These are phyloP conservation scores for Heteromormyrus szaboi DNA, from an alignment of 2,797 vertebrate species.

Conservation along the genomic window DNA sequence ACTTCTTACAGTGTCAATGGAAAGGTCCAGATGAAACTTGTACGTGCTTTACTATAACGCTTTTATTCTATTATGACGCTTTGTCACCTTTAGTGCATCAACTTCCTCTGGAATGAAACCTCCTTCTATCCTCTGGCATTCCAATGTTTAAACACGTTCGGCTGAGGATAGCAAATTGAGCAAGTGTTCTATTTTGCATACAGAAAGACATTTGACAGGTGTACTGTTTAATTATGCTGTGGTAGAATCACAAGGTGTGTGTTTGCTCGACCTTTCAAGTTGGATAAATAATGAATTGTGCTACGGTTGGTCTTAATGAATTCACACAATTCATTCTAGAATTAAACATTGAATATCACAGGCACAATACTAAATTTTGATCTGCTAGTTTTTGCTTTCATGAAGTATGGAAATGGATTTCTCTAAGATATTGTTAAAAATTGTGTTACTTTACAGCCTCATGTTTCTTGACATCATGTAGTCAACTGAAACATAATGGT, in stretches of 20 bases:
- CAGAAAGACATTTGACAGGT: constrained; percentile 22
- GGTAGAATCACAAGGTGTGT: constrained; percentile 27
- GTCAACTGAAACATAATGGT: neutral
- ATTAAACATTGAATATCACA: constrained; percentile 39
- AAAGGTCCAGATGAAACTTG: neutral
- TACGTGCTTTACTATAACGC: neutral
- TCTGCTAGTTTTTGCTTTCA: neutral
- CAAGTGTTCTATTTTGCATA: constrained; percentile 21
- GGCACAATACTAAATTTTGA: neutral
- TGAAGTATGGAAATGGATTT: neutral
- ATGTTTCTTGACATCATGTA: neutral
- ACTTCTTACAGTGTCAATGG: neutral
- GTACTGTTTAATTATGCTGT: constrained; percentile 25
- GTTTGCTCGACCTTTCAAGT: constrained; percentile 24
- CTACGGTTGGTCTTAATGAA: constrained; percentile 17
- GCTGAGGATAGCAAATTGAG: constrained; percentile 19
- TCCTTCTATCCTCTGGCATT: neutral
- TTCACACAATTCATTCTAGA: constrained; percentile 39
- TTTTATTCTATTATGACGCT: neutral
- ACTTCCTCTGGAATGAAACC: neutral
- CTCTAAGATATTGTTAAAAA: neutral
- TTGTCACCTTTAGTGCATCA: neutral
- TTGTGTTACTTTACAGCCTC: neutral
- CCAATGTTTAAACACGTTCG: neutral
- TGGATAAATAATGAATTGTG: constrained; percentile 20